Evolutionary conservation across 1,140 invertebrate genomes (phyloP), one percentile per base, ranked within the genome.

Genomic region (Drosophila kikkawai): DNA sequence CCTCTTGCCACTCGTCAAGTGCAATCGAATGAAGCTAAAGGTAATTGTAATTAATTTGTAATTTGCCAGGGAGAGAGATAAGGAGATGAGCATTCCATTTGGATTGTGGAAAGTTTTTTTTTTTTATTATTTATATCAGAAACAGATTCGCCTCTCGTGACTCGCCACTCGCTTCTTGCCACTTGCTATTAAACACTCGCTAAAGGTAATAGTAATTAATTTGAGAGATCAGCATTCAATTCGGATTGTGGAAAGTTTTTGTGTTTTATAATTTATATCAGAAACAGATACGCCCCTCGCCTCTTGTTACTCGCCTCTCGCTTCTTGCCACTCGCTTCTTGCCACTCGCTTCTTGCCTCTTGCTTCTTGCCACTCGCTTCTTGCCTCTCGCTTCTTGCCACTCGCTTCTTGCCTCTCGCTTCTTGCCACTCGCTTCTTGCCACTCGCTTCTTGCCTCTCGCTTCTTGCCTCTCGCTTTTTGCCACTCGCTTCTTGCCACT

Each of bases 21-120:
- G 57, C 73, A 48, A 57, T 70, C 48, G 50, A 67, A 55, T 39
- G 45, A 15, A 39, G 39, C 26, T 15, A 63, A 74, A 77, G 50
- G 74, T 77, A 77, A 77, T 77, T 77, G 75, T 77, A 76, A 77
- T 77, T 77, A 77, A 77, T 69, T 77, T 77, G 57, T 29, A 61
- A 42, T 34, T 7, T 12, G 17, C 17, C 32, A 53, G 51, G 6
- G 26, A 32, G n/a, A 12, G 7, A 15, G 8, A 26, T 3, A 22
- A 7, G 7, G 45, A 26, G 56, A 44, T 53, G 47, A 26, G 11
- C 22, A 41, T 8, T 5, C 29, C 34, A 34, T 42, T 65, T 6
- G 2, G 12, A 45, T 15, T 26, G 32, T 15, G 5, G 29, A 6
- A 34, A 53, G n/a, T 53, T 53, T 17, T 3, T 17, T 29, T 45